phyloP scores from a whole-genome alignment of 2,113 vertebrate genomes.

The Coreoperca whiteheadi region DNA sequence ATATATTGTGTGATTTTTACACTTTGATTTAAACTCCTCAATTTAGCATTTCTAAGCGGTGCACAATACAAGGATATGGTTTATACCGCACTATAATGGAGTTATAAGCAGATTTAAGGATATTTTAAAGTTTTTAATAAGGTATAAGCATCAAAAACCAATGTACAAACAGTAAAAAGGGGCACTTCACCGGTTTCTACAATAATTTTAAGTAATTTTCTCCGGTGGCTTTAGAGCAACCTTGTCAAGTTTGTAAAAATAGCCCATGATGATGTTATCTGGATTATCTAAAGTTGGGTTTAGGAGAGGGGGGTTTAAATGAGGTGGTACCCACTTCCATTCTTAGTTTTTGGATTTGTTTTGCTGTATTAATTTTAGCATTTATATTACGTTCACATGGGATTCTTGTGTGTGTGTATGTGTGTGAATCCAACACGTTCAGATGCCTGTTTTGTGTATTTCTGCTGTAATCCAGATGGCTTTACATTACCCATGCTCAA shows the following conservation, averaged over 20 bases:
- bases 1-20: too few relatives aligned
- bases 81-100: background rate
- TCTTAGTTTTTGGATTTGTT: slow-evolving; percentile 4
- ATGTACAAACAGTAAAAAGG: too few relatives aligned
- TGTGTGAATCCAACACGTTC: background rate
- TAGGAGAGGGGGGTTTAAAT: background rate
- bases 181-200: background rate
- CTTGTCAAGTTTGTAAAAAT: background rate
- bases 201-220: background rate
- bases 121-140: too few relatives aligned
- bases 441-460: background rate
- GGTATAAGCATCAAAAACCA: too few relatives aligned
- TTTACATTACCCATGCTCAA: slow-evolving; percentile 41
- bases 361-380: background rate
- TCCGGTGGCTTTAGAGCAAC: background rate
- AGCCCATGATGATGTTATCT: background rate
- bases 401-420: background rate
- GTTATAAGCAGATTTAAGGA: background rate
- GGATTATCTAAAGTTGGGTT: slow-evolving; percentile 17
- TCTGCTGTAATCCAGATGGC: slow-evolving; percentile 47
- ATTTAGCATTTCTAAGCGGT: background rate
- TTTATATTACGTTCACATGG: background rate
- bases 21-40: background rate
- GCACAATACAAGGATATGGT: background rate
- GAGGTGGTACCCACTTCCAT: background rate